A percentile compares a stretch with the other conserved stretches of the same genome.
phyloP scores from a whole-genome alignment of 1,140 invertebrate genomes.

The Adelges cooleyi region DNA sequence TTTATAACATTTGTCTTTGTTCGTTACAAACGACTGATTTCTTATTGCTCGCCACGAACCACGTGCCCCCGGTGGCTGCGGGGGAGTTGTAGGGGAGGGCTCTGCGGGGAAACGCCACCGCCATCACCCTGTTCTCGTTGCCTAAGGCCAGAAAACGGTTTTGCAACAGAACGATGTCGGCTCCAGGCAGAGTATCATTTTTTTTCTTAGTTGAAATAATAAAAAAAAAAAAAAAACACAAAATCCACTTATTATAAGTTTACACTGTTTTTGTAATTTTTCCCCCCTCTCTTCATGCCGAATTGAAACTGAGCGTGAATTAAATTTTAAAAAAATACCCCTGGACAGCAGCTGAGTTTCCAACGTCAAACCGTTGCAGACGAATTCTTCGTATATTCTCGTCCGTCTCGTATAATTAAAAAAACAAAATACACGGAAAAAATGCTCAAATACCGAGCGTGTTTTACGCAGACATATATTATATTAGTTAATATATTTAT shows the following conservation, averaged over 20 bases:
- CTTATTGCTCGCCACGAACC: slow-evolving; percentile 24
- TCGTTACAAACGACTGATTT: slow-evolving; percentile 31
- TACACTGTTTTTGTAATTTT: neutral
- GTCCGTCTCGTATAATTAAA: too few relatives aligned
- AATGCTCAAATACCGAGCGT: too few relatives aligned
- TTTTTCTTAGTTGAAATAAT: neutral
- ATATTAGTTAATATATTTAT: too few relatives aligned
- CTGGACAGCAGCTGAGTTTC: too few relatives aligned
- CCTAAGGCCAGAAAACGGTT: neutral
- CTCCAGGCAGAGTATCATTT: slow-evolving; percentile 4
- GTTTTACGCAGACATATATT: too few relatives aligned
- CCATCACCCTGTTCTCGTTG: too few relatives aligned
- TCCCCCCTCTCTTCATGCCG: neutral
- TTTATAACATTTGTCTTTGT: slow-evolving; percentile 31
- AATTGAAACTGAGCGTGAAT: neutral
- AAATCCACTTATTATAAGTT: slow-evolving; percentile 7
- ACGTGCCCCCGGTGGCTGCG: neutral
- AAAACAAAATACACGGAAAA: too few relatives aligned
- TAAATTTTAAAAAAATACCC: neutral
- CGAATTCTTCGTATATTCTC: too few relatives aligned
- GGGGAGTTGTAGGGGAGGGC: neutral
- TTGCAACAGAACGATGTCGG: slow-evolving; percentile 5
- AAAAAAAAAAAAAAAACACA: neutral
- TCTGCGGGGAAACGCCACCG: neutral
- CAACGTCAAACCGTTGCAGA: neutral